Percentiles rank a stretch among this genome's conserved stretches.
Conservation (phyloP, 2,797 vertebrate species). For the Microctenopoma steveboyesi region DNA sequence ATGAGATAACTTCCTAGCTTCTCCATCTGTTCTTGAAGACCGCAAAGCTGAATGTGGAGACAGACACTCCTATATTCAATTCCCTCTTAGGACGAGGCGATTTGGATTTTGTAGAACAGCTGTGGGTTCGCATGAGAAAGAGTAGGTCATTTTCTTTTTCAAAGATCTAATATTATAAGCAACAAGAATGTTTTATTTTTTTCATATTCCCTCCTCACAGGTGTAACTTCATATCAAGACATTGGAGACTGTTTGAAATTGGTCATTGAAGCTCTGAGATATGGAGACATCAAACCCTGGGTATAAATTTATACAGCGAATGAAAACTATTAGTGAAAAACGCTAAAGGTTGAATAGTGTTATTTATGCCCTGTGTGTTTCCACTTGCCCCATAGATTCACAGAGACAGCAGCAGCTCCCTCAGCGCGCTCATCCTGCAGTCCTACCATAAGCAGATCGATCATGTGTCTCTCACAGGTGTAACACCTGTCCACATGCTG, state of each 20-base stretch:
- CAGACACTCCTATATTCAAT: constrained; percentile 82
- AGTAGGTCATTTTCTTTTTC: constrained; percentile 79
- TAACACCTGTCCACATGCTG: constrained; percentile 90
- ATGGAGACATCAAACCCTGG: constrained; percentile 92
- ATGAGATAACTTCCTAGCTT: background rate
- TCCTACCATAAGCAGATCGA: constrained; percentile 90
- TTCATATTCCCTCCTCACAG: constrained; percentile 70
- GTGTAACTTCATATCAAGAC: constrained; percentile 91
- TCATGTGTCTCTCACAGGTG: constrained; percentile 84
- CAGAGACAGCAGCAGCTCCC: constrained; percentile 90
- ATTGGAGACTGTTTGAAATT: constrained; percentile 88
- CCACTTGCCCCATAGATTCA: constrained; percentile 85
- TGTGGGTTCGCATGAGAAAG: constrained; percentile 93
- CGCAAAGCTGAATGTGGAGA: constrained; percentile 80
- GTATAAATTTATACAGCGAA: constrained; percentile 74
- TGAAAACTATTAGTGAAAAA: background rate
- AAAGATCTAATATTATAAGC: background rate
- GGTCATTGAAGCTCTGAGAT: constrained; percentile 86
- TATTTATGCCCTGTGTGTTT: background rate
- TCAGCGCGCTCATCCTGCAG: constrained; percentile 92
- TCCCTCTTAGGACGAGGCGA: constrained; percentile 87
- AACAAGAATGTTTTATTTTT: constrained; percentile 5
- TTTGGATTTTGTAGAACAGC: constrained; percentile 94
- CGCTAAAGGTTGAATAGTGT: background rate
- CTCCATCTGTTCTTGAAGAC: constrained; percentile 36